Conservation (phyloP, 2,888 invertebrate species). For the Saturnia pavonia region DNA sequence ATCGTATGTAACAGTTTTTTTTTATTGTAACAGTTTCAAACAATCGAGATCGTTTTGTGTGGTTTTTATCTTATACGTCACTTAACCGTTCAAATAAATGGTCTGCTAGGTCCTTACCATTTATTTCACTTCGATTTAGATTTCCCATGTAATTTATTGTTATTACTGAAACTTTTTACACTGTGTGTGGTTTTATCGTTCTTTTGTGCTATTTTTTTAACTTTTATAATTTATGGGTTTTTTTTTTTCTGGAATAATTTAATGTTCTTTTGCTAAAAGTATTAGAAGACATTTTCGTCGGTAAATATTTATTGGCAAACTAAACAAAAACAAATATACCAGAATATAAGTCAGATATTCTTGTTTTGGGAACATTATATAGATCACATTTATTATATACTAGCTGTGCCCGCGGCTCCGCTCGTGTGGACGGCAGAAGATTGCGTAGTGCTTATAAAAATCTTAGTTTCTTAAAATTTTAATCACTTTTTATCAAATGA, state of each 20-base stretch:
- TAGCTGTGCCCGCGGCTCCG: too few species aligned
- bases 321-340: background rate
- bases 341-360: background rate
- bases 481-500: too few species aligned
- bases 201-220: slow-evolving; percentile 1
- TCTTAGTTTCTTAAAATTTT: too few species aligned
- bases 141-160: slow-evolving; percentile 11
- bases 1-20: background rate
- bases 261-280: background rate
- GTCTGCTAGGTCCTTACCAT: background rate
- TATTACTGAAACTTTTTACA: slow-evolving; percentile 14
- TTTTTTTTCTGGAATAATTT: background rate
- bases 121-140: slow-evolving; percentile 16
- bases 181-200: slow-evolving; percentile 11
- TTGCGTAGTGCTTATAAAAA: too few species aligned
- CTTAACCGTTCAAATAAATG: background rate
- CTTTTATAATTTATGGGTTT: background rate
- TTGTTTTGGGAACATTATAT: too few species aligned
- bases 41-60: background rate
- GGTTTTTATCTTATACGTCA: slow-evolving; percentile 12
- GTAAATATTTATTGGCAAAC: background rate
- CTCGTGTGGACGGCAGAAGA: too few species aligned
- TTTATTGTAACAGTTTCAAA: background rate
- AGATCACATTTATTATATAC: too few species aligned
- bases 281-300: background rate